phyloP scores from a whole-genome alignment of 2,113 vertebrate genomes.

The Anguilla japonica region DNA sequence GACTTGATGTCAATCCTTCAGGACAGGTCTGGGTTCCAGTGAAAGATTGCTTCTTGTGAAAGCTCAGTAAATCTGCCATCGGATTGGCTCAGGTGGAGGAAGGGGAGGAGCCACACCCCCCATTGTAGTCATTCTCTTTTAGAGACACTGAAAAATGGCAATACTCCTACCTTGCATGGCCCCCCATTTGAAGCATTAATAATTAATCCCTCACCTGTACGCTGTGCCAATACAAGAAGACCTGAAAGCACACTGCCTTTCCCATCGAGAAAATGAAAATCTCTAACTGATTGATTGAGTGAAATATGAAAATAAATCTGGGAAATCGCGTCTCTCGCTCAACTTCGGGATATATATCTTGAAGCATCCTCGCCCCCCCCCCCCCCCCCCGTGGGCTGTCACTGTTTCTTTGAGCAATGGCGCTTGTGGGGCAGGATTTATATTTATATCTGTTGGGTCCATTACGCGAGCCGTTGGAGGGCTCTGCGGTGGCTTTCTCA shows the following conservation, averaged over 20 bases:
- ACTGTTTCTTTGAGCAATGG: conserved; percentile 31
- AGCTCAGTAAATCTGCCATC: neutral
- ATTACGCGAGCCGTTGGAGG: conserved; percentile 30
- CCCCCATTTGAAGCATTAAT: neutral
- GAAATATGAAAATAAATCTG: conserved; percentile 33
- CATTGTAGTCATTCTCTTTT: conserved; percentile 17
- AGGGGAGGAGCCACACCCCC: neutral
- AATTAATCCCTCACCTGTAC: neutral
- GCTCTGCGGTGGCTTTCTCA: conserved; percentile 18
- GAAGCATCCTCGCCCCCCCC: neutral
- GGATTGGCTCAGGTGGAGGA: neutral
- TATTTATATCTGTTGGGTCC: conserved; percentile 28
- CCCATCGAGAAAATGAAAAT: conserved; percentile 24
- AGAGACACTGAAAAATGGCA: conserved; percentile 12
- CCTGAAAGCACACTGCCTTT: neutral
- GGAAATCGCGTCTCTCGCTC: conserved; percentile 10
- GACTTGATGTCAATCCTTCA: neutral
- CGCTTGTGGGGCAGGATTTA: conserved; percentile 24
- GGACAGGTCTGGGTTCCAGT: neutral
- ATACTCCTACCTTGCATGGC: neutral
- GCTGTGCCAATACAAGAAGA: neutral
- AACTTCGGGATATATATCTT: conserved; percentile 5
- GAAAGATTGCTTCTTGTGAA: neutral
- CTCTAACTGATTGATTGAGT: conserved; percentile 34
- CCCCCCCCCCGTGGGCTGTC: conserved; percentile 16